Percentiles rank a stretch among this genome's conserved stretches.
Conservation (phyloP, 2,113 vertebrate genomes). For the Tragelaphus scriptus region DNA sequence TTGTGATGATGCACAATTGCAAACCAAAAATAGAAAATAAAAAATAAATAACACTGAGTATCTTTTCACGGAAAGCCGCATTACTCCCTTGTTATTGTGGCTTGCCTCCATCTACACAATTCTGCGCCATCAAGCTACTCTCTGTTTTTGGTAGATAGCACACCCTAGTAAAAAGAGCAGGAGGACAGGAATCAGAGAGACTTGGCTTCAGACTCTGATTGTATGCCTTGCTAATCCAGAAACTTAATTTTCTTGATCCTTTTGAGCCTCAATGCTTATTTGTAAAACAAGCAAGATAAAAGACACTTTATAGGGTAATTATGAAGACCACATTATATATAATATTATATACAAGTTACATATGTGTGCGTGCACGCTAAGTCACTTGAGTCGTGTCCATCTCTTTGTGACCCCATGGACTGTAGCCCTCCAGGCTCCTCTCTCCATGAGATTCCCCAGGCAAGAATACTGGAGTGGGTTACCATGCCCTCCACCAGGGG, state of each 20-base stretch:
- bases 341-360: background rate
- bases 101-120: background rate
- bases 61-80: background rate
- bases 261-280: background rate
- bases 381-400: background rate
- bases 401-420: background rate
- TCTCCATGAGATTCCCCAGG: background rate
- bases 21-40: background rate
- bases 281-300: background rate
- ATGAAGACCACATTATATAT: background rate
- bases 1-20: background rate
- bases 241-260: background rate
- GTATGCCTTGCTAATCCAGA: background rate
- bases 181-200: background rate
- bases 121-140: background rate
- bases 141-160: background rate
- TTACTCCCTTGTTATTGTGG: background rate
- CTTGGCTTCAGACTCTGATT: background rate
- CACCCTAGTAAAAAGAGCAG: background rate
- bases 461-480: background rate
- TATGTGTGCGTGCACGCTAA: rapidly evolving
- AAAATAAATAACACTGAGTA: background rate
- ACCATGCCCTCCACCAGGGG: background rate
- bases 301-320: background rate
- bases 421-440: background rate